These are phyloP conservation scores for Brenthis hecate DNA, from an alignment of 2,888 invertebrate species.

Conservation along the genomic window DNA sequence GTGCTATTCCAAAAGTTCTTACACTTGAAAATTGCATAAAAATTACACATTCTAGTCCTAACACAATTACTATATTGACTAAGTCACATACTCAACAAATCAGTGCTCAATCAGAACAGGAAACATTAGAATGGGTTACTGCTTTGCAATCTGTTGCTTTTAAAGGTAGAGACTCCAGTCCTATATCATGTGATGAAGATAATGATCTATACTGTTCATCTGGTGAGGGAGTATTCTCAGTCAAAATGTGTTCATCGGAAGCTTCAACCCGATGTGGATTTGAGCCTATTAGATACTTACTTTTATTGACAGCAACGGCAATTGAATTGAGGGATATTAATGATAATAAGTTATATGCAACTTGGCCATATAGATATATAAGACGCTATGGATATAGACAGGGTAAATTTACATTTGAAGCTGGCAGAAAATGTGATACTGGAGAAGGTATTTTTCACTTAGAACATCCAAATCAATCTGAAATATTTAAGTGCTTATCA, in stretches of 20 bases:
- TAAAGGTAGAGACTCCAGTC: slow-evolving; percentile 84
- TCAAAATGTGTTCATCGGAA: slow-evolving; percentile 89
- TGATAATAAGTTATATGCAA: slow-evolving; percentile 85
- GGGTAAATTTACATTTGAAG: slow-evolving; percentile 94
- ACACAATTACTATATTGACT: slow-evolving; percentile 87
- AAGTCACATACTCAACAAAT: slow-evolving; percentile 87
- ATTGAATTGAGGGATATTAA: slow-evolving; percentile 87
- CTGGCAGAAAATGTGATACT: slow-evolving; percentile 92
- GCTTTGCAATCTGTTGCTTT: slow-evolving; percentile 92
- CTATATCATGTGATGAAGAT: slow-evolving; percentile 88
- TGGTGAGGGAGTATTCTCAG: slow-evolving; percentile 90
- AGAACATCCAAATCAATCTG: slow-evolving; percentile 91
- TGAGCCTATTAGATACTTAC: slow-evolving; percentile 86
- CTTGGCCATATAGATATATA: slow-evolving; percentile 93
- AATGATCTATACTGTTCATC: slow-evolving; percentile 94
- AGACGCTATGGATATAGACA: slow-evolving; percentile 92
- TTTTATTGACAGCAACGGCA: slow-evolving; percentile 88
- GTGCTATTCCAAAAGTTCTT: slow-evolving; percentile 87
- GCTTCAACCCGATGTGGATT: slow-evolving; percentile 90
- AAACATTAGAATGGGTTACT: slow-evolving; percentile 89
- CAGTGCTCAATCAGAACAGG: slow-evolving; percentile 84
- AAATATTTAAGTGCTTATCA: slow-evolving; percentile 90
- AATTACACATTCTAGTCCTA: slow-evolving; percentile 86
- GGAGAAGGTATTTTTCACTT: slow-evolving; percentile 92
- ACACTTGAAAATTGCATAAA: slow-evolving; percentile 94